Evolutionary conservation across 2,888 invertebrate genomes (phyloP).

Genomic region (Emmelina monodactyla): DNA sequence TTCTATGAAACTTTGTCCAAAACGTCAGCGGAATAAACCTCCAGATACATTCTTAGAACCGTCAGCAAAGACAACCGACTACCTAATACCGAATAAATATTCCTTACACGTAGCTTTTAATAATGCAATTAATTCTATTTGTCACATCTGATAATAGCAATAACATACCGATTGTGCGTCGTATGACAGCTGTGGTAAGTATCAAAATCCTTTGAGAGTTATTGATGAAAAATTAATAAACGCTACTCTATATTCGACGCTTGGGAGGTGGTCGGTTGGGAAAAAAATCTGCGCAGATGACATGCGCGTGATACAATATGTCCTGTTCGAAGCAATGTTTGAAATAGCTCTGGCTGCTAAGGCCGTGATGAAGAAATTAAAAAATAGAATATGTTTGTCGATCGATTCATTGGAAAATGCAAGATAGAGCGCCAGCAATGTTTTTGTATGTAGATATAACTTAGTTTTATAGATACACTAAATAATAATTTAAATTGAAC

Average conservation of each 20-base stretch:
- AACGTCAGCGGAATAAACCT: too few relatives aligned
- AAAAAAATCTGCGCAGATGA: constrained; percentile 6
- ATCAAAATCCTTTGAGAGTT: background rate
- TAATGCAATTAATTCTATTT: constrained; percentile 8
- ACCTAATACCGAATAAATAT: background rate
- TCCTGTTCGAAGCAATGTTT: too few relatives aligned
- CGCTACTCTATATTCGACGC: background rate
- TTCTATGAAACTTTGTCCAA: too few relatives aligned
- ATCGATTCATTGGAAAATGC: too few relatives aligned
- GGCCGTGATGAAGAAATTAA: too few relatives aligned
- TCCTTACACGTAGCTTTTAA: background rate
- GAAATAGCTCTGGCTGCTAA: too few relatives aligned
- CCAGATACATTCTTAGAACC: background rate
- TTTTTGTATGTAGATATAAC: too few relatives aligned
- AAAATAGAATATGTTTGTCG: too few relatives aligned
- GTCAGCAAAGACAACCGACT: background rate
- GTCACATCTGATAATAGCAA: constrained; percentile 5
- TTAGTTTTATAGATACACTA: too few relatives aligned
- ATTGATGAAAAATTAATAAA: background rate
- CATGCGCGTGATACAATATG: too few relatives aligned
- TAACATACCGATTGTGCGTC: background rate
- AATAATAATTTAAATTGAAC: too few relatives aligned
- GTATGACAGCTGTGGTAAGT: background rate
- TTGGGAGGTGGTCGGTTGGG: constrained; percentile 8
- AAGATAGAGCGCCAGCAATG: too few relatives aligned